phyloP scores from a whole-genome alignment of 2,113 vertebrate genomes.

The Burhinus bistriatus region DNA sequence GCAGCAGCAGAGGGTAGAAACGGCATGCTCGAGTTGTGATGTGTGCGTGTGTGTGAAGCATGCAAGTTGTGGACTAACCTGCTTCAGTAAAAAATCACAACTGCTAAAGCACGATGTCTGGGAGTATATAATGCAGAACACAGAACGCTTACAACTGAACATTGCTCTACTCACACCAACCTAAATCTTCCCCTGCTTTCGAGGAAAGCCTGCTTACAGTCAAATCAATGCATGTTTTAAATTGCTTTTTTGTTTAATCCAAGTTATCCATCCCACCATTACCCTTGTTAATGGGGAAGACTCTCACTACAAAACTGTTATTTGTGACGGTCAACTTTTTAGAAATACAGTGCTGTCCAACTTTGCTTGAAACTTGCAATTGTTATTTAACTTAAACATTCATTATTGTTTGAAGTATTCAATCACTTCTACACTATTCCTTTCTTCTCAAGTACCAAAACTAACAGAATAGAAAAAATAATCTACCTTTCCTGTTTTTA shows the following conservation, averaged over 20 bases:
- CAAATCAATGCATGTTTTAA: neutral
- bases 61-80: neutral
- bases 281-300: neutral
- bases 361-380: neutral
- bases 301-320: neutral
- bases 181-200: neutral
- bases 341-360: neutral
- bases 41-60: no score
- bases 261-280: neutral
- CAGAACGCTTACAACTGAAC: neutral
- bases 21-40: fast-evolving
- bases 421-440: neutral
- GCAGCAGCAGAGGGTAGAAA: neutral
- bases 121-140: neutral
- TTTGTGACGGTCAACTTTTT: neutral
- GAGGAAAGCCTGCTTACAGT: neutral
- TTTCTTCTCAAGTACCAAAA: neutral
- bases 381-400: neutral
- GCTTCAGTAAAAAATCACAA: neutral
- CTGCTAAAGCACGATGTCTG: neutral
- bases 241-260: neutral
- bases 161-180: neutral
- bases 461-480: neutral
- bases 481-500: neutral
- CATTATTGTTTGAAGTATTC: neutral